These are phyloP conservation scores for Daboia siamensis DNA, from an alignment of 2,113 vertebrate species.

Conservation along the genomic window DNA sequence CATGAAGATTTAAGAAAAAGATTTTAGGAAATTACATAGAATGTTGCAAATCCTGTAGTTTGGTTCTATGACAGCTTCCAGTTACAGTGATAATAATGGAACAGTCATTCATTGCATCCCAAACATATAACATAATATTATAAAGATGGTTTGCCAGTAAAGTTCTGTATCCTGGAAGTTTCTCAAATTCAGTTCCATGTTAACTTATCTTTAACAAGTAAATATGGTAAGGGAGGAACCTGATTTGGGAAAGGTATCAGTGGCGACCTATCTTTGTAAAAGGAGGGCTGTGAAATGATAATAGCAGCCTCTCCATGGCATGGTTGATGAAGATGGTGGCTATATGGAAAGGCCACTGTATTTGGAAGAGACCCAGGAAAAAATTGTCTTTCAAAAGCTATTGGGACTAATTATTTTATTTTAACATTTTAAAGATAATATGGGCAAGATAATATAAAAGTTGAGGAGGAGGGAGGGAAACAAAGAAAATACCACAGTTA, in stretches of 20 bases:
- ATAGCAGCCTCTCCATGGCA: too few relatives aligned
- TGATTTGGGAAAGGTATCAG: background rate
- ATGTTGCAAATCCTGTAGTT: background rate
- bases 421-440: background rate
- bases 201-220: background rate
- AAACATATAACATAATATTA: background rate
- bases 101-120: background rate
- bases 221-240: background rate
- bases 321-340: background rate
- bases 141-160: background rate
- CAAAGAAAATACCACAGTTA: background rate
- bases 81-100: background rate
- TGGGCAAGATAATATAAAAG: background rate
- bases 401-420: background rate
- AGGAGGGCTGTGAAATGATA: background rate
- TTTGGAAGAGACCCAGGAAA: conserved; percentile 22
- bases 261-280: background rate
- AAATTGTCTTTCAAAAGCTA: conserved; percentile 26
- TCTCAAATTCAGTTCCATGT: background rate
- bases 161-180: background rate
- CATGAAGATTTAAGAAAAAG: background rate
- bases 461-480: background rate
- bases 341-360: background rate
- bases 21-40: background rate
- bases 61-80: background rate